These are phyloP conservation scores for Thalassophryne amazonica DNA, from an alignment of 2,797 vertebrate genomes.

Conservation along the genomic window DNA sequence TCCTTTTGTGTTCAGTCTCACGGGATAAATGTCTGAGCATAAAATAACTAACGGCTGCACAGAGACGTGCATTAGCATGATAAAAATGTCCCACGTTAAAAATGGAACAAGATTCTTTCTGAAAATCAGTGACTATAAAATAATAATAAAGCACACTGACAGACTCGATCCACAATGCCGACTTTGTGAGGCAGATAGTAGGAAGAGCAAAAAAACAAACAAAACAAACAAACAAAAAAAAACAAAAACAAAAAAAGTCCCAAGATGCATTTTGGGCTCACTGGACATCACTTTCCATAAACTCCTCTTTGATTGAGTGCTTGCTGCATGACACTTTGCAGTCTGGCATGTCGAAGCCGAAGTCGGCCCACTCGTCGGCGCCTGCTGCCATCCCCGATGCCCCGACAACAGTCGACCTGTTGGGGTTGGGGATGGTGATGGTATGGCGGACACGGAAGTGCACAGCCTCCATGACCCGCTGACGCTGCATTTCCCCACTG, in stretches of 20 bases:
- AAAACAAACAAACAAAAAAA: too few relatives aligned
- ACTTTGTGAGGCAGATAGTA: conserved; percentile 7
- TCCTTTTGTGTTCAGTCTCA: conserved; percentile 11
- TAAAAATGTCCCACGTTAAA: conserved; percentile 12
- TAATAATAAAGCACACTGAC: conserved; percentile 20
- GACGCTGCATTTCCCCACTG: conserved; percentile 91
- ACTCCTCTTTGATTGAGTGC: conserved; percentile 95
- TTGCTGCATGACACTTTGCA: conserved; percentile 87
- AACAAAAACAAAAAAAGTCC: too few relatives aligned
- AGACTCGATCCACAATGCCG: not conserved
- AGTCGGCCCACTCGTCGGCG: conserved; percentile 93
- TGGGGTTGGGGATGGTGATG: conserved; percentile 98
- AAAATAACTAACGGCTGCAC: conserved; percentile 8
- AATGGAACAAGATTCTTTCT: conserved; percentile 10
- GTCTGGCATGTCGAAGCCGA: conserved; percentile 97
- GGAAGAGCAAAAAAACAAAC: not conserved
- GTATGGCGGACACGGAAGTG: conserved; percentile 97
- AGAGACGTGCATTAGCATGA: conserved; percentile 14
- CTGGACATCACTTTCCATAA: conserved; percentile 88
- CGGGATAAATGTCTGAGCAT: conserved; percentile 7
- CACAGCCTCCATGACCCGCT: conserved; percentile 98
- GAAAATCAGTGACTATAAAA: conserved; percentile 11
- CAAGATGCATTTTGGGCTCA: conserved; percentile 60
- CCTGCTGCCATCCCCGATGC: conserved; percentile 51
- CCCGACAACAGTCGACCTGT: conserved; percentile 74